Conservation (phyloP, 1,140 invertebrate genomes). For the Acromyrmex charruanus region DNA sequence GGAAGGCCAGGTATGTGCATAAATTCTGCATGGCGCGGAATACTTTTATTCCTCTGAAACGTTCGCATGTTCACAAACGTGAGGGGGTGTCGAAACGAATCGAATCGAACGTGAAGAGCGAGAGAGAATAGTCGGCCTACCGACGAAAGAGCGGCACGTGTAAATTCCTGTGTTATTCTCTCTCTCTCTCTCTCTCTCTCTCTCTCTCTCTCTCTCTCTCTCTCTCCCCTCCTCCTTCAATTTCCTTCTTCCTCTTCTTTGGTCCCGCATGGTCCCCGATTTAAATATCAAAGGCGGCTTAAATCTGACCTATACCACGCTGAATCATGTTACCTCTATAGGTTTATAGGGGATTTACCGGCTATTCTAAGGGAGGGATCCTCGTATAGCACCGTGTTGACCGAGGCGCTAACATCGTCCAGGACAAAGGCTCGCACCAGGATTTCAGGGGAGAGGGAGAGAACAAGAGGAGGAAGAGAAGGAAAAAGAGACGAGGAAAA, state of each 20-base stretch:
- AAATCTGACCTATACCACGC: conserved; percentile 87
- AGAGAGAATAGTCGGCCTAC: conserved; percentile 8
- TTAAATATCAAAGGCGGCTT: conserved; percentile 87
- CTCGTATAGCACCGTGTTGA: conserved; percentile 79
- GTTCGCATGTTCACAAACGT: conserved; percentile 32
- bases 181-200: background rate
- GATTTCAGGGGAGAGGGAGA: conserved; percentile 30
- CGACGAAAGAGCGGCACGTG: conserved; percentile 78
- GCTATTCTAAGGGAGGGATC: conserved; percentile 79
- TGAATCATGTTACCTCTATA: conserved; percentile 86
- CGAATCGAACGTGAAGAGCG: conserved; percentile 37
- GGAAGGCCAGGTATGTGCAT: conserved; percentile 64
- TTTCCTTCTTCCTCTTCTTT: background rate
- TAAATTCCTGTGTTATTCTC: conserved; percentile 82
- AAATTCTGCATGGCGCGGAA: conserved; percentile 68
- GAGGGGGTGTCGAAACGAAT: conserved; percentile 39
- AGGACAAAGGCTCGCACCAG: conserved; percentile 77
- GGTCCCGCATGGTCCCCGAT: conserved; percentile 76
- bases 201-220: background rate
- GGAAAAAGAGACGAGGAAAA: background rate
- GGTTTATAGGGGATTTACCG: conserved; percentile 84
- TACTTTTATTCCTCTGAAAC: conserved; percentile 67
- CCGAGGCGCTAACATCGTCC: conserved; percentile 81
- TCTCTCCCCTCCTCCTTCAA: background rate
- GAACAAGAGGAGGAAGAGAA: background rate